Evolutionary conservation across 2,113 vertebrate genomes (phyloP).

Genomic region (Eurypyga helias): DNA sequence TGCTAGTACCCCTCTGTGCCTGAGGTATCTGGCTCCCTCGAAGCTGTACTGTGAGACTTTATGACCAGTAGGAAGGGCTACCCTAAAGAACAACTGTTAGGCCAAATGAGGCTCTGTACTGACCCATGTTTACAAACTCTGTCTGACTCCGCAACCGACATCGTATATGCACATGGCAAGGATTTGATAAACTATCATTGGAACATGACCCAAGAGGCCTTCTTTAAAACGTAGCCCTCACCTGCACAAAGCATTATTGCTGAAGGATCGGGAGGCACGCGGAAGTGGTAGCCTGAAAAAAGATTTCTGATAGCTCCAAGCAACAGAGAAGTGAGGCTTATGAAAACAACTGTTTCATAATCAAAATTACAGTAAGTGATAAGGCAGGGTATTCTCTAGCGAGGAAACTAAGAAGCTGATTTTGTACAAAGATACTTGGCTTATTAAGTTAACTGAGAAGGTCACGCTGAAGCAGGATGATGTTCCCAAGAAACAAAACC

Average conservation of each 20-base stretch:
- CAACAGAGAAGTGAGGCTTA: not conserved
- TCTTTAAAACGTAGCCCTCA: not conserved
- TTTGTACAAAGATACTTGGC: not conserved
- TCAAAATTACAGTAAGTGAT: not conserved
- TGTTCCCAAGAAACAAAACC: not conserved
- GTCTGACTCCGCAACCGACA: not conserved
- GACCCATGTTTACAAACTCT: not conserved
- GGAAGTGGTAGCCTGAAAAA: not conserved
- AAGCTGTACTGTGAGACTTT: fast-evolving
- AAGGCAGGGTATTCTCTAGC: conserved; percentile 2
- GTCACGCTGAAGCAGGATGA: not conserved
- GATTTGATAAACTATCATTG: not conserved
- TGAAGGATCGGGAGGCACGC: not conserved
- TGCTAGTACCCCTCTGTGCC: not conserved
- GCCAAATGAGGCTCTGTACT: not conserved
- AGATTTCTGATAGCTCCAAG: not conserved
- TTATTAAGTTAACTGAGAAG: conserved; percentile 22
- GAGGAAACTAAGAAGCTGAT: conserved; percentile 12
- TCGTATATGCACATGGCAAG: not conserved
- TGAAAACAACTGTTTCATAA: conserved; percentile 36
- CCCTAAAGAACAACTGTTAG: not conserved
- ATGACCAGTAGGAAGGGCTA: not conserved
- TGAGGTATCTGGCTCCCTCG: not conserved
- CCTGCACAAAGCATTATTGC: not conserved
- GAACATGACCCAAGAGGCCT: not conserved